These are phyloP conservation scores for Epizoanthus rinbou DNA, from an alignment of 92 coral and sea anemone genomes.

Conservation along the genomic window DNA sequence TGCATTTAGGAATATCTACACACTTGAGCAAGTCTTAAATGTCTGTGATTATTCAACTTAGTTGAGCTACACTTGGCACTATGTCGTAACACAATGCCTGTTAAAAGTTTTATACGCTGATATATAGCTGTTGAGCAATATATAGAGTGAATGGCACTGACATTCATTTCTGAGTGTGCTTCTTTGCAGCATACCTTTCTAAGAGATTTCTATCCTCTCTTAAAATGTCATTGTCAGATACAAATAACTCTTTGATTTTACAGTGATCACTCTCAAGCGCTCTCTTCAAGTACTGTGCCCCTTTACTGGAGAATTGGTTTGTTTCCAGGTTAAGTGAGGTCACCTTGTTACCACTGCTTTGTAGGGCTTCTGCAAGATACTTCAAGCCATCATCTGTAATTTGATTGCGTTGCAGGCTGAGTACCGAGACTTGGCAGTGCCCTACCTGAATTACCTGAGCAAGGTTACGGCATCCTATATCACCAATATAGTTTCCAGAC, in stretches of 20 bases:
- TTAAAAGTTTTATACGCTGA: too few relatives aligned
- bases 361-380: constrained; percentile 29
- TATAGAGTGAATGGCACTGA: too few relatives aligned
- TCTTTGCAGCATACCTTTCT: constrained; percentile 28
- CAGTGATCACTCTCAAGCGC: constrained; percentile 28
- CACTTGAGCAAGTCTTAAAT: too few relatives aligned
- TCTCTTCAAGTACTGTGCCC: constrained; percentile 23
- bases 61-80: too few relatives aligned
- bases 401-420: constrained; percentile 28
- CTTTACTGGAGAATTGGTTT: constrained; percentile 19
- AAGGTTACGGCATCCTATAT: constrained; percentile 39
- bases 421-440: constrained; percentile 31
- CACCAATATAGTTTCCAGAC: constrained; percentile 35
- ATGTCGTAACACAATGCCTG: too few relatives aligned
- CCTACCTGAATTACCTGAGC: constrained; percentile 27
- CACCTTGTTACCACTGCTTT: constrained; percentile 35
- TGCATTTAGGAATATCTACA: too few relatives aligned
- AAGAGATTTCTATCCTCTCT: constrained; percentile 35
- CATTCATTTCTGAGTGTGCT: not conserved
- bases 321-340: constrained; percentile 31
- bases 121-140: too few relatives aligned
- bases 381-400: constrained; percentile 26
- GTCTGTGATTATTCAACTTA: too few relatives aligned
- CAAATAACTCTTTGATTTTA: constrained; percentile 26
- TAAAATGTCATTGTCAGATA: constrained; percentile 32